Evolutionary conservation across 2,888 invertebrate genomes (phyloP), one percentile per base, ranked within the genome.

Genomic region (Diploptera punctata): DNA sequence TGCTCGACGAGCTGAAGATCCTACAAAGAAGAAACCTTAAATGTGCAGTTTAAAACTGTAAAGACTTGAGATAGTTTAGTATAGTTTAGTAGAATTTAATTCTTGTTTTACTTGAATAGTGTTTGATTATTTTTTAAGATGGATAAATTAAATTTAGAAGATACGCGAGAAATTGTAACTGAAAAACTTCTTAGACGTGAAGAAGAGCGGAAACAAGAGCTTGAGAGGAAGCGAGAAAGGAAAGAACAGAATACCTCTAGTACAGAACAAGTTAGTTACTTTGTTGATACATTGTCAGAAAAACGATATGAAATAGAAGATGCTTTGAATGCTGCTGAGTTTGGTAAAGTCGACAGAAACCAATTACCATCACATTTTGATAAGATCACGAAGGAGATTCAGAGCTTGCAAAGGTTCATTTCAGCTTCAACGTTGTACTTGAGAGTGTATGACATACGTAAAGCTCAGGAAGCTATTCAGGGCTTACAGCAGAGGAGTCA

Each of bases 361-460:
- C 79, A 87, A 52, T 81, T 90, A 65, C 85, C 87, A 1, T 83
- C 84, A 67, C 87, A 89, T 77, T 93, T 93, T 78, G 89, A 90
- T 74, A 87, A 86, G 62, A 88, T 92, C n/a, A 90, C 89, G 71
- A 86, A 89, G 77, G 90, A 93, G 79, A 88, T 94, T 26, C 89
- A 91, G 78, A 88, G 90, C 75, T 82, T 95, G 73, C 93, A 94
- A 80, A 91, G 92, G 80, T 91, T 92, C 83, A 87, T 95, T 26
- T 90, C 93, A 0, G 89, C 91, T 74, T 94, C 94, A 16, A 91
- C 92, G 52, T 88, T 93, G 79, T 94, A 94, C 81, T 83, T 95
- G 2, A 90, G 93, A 72, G 91, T 91, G 69, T 95, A 93, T 77
- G 93, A 93, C 78, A 89, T 95, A 80, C 88, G 93, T 80, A 90